Evolutionary conservation across 1,140 invertebrate species (phyloP), one percentile per base, ranked within the genome.

Genomic region (Hesperophylax magnus): DNA sequence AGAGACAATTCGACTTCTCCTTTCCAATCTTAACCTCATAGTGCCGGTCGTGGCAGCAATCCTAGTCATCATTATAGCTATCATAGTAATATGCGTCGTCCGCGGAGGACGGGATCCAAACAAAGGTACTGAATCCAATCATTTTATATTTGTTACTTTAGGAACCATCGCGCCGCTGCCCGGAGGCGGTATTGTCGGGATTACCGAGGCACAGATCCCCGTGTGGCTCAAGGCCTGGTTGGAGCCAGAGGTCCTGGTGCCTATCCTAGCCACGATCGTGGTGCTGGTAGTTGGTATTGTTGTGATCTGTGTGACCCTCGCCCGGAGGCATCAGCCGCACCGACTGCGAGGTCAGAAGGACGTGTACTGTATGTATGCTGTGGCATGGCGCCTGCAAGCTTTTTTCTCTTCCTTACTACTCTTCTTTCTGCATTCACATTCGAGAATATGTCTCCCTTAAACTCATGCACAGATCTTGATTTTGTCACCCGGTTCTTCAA

Each of bases 31-130:
- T 85, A 97, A 98, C 91, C 93, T 98, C 86, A 95, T 98, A 89
- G 95, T 98, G 84, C 97, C 97, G n/a, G 95, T 98, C 83, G 95
- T 96, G 85, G 96, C 96, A 79, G 96, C 96, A 81, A 92, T 97
- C 79, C 93, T 98, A 85, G 94, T 98, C 89, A 96, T 98, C 89
- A 96, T 98, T 86, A 94, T 97, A 88, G 95, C 96, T 84, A 95
- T 98, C 86, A 95, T 97, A 87, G 95, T 98, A 87, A 95, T 97
- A 86, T 97, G 96, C 92, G 95, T 96, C 86, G 93, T 97, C 80
- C 93, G 93, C 85, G 95, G 95, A 85, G 95, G 95, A 88, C 92
- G 94, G 89, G 93, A 94, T 86, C 93, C 93, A 85, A 92, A 94
- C 84, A 97, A 97, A 96, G 96, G 96, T 97, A 90, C 91, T 86